Conservation (phyloP, 2,113 vertebrate genomes). For the Elanoides forficatus region DNA sequence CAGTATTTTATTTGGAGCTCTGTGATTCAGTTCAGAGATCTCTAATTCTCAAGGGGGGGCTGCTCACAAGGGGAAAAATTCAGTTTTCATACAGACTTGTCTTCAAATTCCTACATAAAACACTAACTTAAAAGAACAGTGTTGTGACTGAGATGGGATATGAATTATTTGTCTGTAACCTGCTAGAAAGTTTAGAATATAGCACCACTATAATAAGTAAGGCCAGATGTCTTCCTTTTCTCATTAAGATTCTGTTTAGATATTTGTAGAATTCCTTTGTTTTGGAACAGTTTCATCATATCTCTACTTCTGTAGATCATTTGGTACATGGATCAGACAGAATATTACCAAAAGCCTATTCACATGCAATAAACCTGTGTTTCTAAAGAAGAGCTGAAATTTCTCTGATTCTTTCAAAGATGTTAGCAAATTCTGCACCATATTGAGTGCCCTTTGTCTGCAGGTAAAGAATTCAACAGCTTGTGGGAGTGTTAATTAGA, state of each 20-base stretch:
- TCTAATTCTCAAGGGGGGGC: background rate
- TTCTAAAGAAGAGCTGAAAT: background rate
- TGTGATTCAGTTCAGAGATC: background rate
- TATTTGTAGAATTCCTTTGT: background rate
- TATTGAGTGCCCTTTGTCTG: slow-evolving; percentile 16
- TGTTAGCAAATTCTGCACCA: background rate
- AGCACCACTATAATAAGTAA: background rate
- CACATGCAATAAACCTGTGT: background rate
- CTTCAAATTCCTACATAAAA: background rate
- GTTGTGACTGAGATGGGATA: background rate
- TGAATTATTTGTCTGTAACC: background rate
- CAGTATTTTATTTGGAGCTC: background rate
- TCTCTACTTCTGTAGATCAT: background rate
- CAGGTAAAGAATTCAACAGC: slow-evolving; percentile 2
- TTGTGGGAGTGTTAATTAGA: slow-evolving; percentile 34
- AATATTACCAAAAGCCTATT: background rate
- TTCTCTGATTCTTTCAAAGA: background rate
- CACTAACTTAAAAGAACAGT: background rate
- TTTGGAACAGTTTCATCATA: background rate
- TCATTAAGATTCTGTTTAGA: background rate
- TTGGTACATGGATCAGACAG: background rate
- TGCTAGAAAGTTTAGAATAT: background rate
- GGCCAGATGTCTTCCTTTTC: background rate
- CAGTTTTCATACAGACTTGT: background rate
- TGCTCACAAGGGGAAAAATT: background rate